Evolutionary conservation across 2,797 vertebrate genomes (phyloP), one percentile per base, ranked within the genome.

Genomic region (Allochrocebus solatus): DNA sequence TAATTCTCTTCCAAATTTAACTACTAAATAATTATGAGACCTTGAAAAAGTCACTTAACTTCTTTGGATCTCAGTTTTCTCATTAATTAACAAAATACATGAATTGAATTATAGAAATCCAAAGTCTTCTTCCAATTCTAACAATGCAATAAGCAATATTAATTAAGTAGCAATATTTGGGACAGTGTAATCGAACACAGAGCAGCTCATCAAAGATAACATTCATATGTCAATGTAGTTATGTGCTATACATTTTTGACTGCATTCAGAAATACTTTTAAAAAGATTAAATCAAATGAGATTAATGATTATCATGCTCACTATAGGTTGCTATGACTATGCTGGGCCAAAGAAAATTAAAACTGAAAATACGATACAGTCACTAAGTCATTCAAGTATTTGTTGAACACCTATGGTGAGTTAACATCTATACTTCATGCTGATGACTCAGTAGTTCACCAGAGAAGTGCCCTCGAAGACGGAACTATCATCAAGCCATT

Each of bases 11-110:
- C 30, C 26, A 85, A 26, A 2, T 3, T 74, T 92, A 81, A 4
- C 12, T 50, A 24, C 4, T 81, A 89, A 94, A 95, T 30, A 84
- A 81, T 41, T 61, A 81, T 61, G 22, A 76, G 12, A 39, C 4
- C 2, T 70, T 36, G 19, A 89, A 79, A 11, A 95, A 67, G 9
- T 55, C 53, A 43, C 28, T 26, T 43, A 82, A 67, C 8, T 80
- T 95, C 48, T 46, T 46, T 89, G n/a, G 30, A 92, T 89, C 21
- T 95, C 36, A 80, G 22, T 91, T 96, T 95, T 79, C 1, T 24
- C 39, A 67, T 81, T 89, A 75, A 81, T 80, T 59, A 84, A 75
- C 43, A 87, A 41, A 87, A 59, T 41, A 36, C 78, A 50, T 95
- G 28, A 93, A 9, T 78, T 46, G 0, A 70, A 57, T 8, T 48